Base-by-base conservation (phyloP, 2,113 vertebrate genomes). In the Hydrochoerus hydrochaeris region DNA sequence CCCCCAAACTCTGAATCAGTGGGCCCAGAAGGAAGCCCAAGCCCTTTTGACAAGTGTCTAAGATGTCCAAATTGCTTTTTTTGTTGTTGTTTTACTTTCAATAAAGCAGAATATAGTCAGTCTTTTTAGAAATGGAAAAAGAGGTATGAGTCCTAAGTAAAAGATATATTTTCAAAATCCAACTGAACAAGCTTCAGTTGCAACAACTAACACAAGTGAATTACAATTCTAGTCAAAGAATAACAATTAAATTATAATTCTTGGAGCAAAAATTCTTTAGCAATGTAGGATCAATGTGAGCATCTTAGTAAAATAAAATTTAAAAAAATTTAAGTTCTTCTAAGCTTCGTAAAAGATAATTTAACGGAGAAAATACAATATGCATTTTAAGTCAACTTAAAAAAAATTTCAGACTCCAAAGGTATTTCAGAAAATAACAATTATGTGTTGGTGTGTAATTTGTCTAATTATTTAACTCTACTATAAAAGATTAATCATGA, bases 401-500 rank as follows among this genome's bases (percentile, higher is more conserved):
- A 75, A 82, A 38, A 78, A 3, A 24, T 49, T 71, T 90, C 75
- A 87, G 26, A 95, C 71, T 93, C 90, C 82, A 83, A 78, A 71
- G 93, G 38, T 80, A 90, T 28, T 54, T 63, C 90, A 83, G 73
- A 94, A 96, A 86, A 62, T 91, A 54, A 65, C 80, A 30, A 52
- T 80, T 54, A 86, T 4, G 52, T 77, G 63, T 63, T 73, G 7
- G 75, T 58, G 52, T 73, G 11, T 35, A 57, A 57, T 94, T 83
- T 82, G 3, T 32, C 62, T 93, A 58, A 11, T 75, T 77, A 75
- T 69, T 88, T 73, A 85, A 9, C 38, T 91, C 49, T 38, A 67
- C 46, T 86, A 86, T 57, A 90, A 90, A 96, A 95, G 52, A 46
- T 96, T 65, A 89, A 71, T 83, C 24, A 54, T 92, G 44, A 96